Percentiles rank a stretch among this genome's conserved stretches.
phyloP scores from a whole-genome alignment of 2,888 invertebrate genomes.

The Mallateleia sp. region DNA sequence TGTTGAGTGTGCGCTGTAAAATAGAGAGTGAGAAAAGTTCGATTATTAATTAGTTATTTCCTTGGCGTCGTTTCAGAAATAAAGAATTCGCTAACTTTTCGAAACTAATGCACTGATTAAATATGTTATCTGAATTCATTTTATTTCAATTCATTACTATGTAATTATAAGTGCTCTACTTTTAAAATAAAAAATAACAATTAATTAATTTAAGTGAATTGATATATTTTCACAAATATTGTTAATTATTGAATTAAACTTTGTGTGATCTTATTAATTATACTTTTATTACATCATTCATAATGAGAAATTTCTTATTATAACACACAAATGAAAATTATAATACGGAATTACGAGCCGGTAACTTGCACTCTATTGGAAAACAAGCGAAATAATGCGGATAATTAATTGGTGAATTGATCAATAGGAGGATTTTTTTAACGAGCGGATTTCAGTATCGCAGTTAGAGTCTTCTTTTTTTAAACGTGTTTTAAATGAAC shows the following conservation, averaged over 20 bases:
- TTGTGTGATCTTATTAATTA: no score
- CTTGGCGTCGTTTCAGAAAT: no score
- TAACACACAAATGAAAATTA: background rate
- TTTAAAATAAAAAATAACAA: no score
- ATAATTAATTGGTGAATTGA: slow-evolving; percentile 47
- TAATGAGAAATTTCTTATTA: background rate
- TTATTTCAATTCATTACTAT: no score
- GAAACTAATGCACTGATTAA: no score
- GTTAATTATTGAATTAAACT: no score
- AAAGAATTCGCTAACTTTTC: no score
- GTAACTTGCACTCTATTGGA: background rate
- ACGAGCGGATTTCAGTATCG: slow-evolving; percentile 7
- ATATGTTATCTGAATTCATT: no score
- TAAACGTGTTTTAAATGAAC: slow-evolving; percentile 48
- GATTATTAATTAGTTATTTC: background rate
- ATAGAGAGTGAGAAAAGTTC: slow-evolving; percentile 8
- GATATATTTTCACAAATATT: no score
- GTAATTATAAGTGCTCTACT: no score
- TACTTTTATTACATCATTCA: background rate
- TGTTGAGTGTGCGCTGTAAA: background rate
- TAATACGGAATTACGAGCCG: background rate
- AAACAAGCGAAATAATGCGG: slow-evolving; percentile 33
- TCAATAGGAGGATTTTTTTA: slow-evolving; percentile 34
- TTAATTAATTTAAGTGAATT: no score
- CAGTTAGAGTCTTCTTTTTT: slow-evolving; percentile 37